Conservation (phyloP, 2,113 vertebrate genomes). For the Oxyruncus cristatus region DNA sequence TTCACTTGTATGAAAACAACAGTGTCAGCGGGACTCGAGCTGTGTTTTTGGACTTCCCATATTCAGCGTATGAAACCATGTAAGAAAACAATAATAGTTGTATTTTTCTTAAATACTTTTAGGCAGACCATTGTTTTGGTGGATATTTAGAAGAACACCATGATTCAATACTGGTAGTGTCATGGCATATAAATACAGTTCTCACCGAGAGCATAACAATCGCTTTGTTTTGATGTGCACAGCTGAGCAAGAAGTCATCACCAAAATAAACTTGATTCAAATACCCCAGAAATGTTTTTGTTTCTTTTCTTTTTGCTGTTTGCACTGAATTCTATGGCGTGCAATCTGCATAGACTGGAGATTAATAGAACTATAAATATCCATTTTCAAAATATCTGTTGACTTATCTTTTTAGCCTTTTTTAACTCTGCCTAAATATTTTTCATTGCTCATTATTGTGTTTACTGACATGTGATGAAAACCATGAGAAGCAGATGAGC, state of each 20-base stretch:
- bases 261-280: slow-evolving; percentile 48
- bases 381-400: background rate
- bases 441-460: background rate
- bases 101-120: slow-evolving; percentile 34
- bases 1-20: slow-evolving; percentile 45
- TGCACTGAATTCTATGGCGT: background rate
- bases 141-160: slow-evolving; percentile 39
- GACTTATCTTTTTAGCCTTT: background rate
- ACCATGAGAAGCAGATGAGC: background rate
- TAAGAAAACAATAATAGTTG: slow-evolving; percentile 31
- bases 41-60: slow-evolving; percentile 46
- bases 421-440: background rate
- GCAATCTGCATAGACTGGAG: background rate
- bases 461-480: background rate
- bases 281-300: slow-evolving; percentile 17
- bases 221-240: slow-evolving; percentile 51
- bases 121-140: slow-evolving; percentile 27
- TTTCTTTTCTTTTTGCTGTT: slow-evolving; percentile 13
- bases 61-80: background rate
- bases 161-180: slow-evolving; percentile 23
- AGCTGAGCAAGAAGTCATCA: slow-evolving; percentile 54
- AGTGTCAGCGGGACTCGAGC: background rate
- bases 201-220: slow-evolving; percentile 57
- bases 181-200: slow-evolving; percentile 49
- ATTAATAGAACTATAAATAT: background rate